Conservation (phyloP, 2,888 invertebrate genomes). For the Polydrusus pterygomalis region DNA sequence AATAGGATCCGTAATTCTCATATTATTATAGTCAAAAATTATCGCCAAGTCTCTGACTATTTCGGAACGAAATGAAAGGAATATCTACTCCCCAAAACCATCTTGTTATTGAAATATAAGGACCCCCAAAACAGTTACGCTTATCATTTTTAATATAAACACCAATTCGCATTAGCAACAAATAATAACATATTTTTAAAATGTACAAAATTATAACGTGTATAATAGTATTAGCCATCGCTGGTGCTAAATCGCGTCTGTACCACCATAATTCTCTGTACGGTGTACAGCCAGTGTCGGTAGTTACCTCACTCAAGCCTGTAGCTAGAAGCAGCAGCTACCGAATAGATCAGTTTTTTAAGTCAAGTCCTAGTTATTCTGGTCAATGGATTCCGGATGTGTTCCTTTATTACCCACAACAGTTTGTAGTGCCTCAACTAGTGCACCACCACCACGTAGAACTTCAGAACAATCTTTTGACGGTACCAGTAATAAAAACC, state of each 20-base stretch:
- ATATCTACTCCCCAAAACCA: background rate
- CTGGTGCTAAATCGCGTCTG: background rate
- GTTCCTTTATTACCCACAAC: background rate
- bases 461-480: background rate
- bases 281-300: background rate
- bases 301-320: background rate
- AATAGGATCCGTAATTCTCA: background rate
- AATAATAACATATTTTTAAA: background rate
- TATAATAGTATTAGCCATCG: background rate
- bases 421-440: background rate
- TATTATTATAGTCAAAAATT: background rate
- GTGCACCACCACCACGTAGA: background rate
- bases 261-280: background rate
- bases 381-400: background rate
- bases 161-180: background rate
- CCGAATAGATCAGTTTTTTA: background rate
- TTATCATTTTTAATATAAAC: background rate
- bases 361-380: background rate
- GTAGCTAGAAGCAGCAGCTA: background rate
- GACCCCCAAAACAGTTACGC: background rate
- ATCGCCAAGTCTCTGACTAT: background rate
- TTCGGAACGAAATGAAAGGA: background rate
- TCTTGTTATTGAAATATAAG: background rate
- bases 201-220: background rate
- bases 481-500: background rate